Evolutionary conservation across 2,888 invertebrate species (phyloP).

Genomic region (Zaprionus lineosus): DNA sequence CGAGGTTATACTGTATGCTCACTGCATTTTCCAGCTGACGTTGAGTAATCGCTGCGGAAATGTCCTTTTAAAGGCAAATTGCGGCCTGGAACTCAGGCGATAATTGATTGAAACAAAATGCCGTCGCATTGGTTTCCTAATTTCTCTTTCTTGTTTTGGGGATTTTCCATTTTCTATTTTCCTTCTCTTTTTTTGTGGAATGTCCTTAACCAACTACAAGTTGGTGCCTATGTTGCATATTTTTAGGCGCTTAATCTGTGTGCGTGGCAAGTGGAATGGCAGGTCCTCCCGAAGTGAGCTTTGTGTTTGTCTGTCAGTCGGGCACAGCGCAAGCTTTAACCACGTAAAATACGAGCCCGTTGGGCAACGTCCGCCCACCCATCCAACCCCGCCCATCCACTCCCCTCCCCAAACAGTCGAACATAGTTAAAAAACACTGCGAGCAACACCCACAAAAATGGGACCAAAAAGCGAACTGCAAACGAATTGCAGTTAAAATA

Average conservation of each 20-base stretch:
- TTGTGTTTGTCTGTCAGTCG: conserved; percentile 46
- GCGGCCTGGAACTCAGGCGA: conserved; percentile 40
- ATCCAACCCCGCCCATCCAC: conserved; percentile 12
- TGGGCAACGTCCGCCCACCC: conserved; percentile 38
- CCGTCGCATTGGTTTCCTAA: conserved; percentile 48
- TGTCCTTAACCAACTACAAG: conserved; percentile 19
- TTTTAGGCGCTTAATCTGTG: conserved; percentile 48
- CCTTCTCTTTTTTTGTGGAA: conserved; percentile 7
- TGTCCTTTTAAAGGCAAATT: conserved; percentile 65
- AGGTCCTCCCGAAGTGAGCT: conserved; percentile 34
- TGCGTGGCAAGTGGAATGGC: conserved; percentile 21
- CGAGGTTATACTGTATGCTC: background rate
- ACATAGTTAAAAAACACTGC: conserved; percentile 3
- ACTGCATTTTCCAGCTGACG: conserved; percentile 20
- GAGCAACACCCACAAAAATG: conserved; percentile 7
- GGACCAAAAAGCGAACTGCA: conserved; percentile 21
- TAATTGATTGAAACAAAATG: conserved; percentile 65
- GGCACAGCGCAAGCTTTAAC: conserved; percentile 56
- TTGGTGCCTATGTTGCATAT: conserved; percentile 22
- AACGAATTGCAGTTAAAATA: conserved; percentile 41
- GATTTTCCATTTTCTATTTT: conserved; percentile 2
- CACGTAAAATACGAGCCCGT: conserved; percentile 62
- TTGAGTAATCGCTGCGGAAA: conserved; percentile 72
- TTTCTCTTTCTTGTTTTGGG: conserved; percentile 5
- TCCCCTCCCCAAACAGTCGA: background rate